Evolutionary conservation across 2,888 invertebrate genomes (phyloP), one percentile per base, ranked within the genome.

Genomic region (Tribolium freemani): DNA sequence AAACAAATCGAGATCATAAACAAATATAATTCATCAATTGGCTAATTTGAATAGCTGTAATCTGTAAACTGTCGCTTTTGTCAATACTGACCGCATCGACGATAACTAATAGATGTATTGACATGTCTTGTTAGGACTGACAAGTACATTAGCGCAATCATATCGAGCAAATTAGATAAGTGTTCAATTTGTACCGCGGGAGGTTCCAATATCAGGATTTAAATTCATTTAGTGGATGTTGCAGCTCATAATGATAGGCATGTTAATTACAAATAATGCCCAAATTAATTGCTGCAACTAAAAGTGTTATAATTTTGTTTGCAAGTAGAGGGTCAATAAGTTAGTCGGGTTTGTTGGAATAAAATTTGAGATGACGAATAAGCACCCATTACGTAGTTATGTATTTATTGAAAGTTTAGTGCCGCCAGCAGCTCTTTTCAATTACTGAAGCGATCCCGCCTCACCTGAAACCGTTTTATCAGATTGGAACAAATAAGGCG

Each of bases 401-500:
- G 54, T 11, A 44, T 38, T 64, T 64, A 64, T 64, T 64, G 64
- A 64, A 54, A 64, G 57, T 57, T 68, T 38, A 16, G 30, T 5
- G 54, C 53, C 38, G 10, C 6, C 9, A 38, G 64, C 54, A 13
- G 38, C 64, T 56, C 61, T 70, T 70, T 63, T 70, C 70, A 63
- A 70, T 70, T 63, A 63, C 11, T n/a, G 20, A 46, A 1, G 30
- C 46, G 61, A 20, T 61, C 11, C 11, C 21, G 45, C 46, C 13
- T 63, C 63, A 70, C 70, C 63, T 70, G 70, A 30, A 63, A 31
- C 60, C 53, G 57, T 56, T 51, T 71, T 71, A 71, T 71, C 71
- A 57, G 71, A 71, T 71, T 45, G 26, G 30, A 70, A 64, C 51
- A 70, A 60, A 58, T 56, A 66, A 66, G 66, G 38, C 68, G 58